Percentiles rank a stretch among this genome's conserved stretches.
Conservation (phyloP, 2,888 invertebrate species). For the Alloscopus bannaensis region DNA sequence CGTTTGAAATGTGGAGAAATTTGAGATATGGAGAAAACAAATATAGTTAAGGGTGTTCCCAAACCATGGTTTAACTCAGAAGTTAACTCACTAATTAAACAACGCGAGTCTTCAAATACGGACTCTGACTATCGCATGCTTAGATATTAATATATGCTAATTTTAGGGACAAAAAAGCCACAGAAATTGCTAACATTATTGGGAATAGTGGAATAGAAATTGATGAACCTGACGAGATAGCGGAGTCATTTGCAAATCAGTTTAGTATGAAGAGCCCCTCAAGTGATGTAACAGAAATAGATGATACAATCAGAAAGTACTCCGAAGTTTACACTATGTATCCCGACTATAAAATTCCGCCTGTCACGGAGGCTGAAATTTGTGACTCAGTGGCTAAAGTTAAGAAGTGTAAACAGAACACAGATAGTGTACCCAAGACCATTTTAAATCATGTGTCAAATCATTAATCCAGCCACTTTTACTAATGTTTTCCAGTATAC, state of each 20-base stretch:
- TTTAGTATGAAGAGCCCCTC: background rate
- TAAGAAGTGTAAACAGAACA: conserved; percentile 7
- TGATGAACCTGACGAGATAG: background rate
- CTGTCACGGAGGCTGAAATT: background rate
- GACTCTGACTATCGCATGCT: too few species aligned
- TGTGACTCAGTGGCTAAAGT: background rate
- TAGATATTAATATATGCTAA: too few species aligned
- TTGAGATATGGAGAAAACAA: too few species aligned
- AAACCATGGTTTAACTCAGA: too few species aligned
- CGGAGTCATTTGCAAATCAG: background rate
- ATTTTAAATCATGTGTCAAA: conserved; percentile 13
- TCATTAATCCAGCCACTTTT: background rate
- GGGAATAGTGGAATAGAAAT: background rate
- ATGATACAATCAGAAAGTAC: background rate
- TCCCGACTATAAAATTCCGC: background rate
- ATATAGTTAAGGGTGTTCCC: too few species aligned
- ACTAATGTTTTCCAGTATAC: background rate
- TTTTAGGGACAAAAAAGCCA: too few species aligned
- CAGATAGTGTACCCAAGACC: background rate
- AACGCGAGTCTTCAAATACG: too few species aligned
- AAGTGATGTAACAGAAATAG: background rate
- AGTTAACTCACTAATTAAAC: too few species aligned
- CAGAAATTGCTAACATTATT: background rate
- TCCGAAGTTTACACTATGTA: background rate
- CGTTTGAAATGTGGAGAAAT: too few species aligned